Evolutionary conservation across 2,113 vertebrate genomes (phyloP), one percentile per base, ranked within the genome.

Genomic region (Callocephalon fimbriatum): DNA sequence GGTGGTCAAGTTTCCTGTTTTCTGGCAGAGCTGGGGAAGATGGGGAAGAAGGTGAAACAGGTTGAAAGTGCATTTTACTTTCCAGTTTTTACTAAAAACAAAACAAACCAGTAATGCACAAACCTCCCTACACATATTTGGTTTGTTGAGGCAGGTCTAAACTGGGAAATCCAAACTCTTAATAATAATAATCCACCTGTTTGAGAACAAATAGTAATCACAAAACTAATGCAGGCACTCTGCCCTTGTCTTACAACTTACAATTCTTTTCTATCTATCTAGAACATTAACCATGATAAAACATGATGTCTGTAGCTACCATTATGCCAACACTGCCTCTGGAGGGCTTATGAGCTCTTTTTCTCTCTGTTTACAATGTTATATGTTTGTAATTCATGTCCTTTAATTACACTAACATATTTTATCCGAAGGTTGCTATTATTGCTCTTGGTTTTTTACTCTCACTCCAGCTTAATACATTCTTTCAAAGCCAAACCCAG

Each of bases 371-470:
- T 93, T 65, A 66, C n/a, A 5, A 0, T 18, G 7, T 8, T 47
- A 13, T n/a, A 18, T 32, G 67, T 92, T 85, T 81, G 83, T 67
- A 92, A 95, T 79, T 87, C 59, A 82, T 32, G 14, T 5, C 56
- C 42, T 85, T 91, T 94, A 94, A 93, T 93, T 88, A 78, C 67
- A 79, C 31, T 45, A 85, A 76, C 88, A 86, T 40, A 87, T 92
- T 95, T 95, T 75, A 86, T 68, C 29, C 0, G 2, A 75, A 76
- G 40, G 18, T 56, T 79, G 65, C 18, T 91, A 16, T 16, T 78
- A 42, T 56, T 66, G 21, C 37, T 78, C 3, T 59, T 40, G 0
- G 2, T 31, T 38, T 67, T 68, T 77, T 76, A 44, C 17, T 56
- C 54, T 40, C 25, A 20, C 7, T 54, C 14, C 38, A 61, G 32